A percentile compares a stretch with the other conserved stretches of the same genome.
Conservation (phyloP, 2,888 invertebrate species). For the Thecocarcelia acutangulata region DNA sequence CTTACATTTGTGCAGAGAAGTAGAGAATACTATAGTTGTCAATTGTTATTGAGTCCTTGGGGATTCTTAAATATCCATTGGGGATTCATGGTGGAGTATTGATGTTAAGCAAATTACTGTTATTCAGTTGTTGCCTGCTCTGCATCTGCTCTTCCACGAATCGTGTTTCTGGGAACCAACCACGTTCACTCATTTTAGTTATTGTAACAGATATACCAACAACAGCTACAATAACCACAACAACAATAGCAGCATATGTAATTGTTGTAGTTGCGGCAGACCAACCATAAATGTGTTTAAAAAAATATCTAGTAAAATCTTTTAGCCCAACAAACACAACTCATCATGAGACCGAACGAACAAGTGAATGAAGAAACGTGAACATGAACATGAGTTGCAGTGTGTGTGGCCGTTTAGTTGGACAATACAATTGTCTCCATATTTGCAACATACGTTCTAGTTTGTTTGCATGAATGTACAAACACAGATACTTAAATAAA, state of each 20-base stretch:
- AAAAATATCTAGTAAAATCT: constrained; percentile 54
- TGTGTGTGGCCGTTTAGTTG: constrained; percentile 46
- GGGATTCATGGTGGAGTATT: constrained; percentile 60
- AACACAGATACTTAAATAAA: too few species aligned
- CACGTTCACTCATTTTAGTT: not conserved
- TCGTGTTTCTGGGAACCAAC: not conserved
- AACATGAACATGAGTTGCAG: not conserved
- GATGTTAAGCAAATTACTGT: constrained; percentile 62
- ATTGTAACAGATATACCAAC: constrained; percentile 23
- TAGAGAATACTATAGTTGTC: constrained; percentile 47
- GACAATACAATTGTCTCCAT: constrained; percentile 20
- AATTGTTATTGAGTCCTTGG: constrained; percentile 65
- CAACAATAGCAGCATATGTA: not conserved
- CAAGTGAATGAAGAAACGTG: not conserved
- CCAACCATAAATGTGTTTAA: constrained; percentile 56
- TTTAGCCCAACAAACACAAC: constrained; percentile 24
- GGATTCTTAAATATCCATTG: constrained; percentile 64
- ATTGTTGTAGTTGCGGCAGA: constrained; percentile 53
- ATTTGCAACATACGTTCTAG: constrained; percentile 9
- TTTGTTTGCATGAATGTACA: not conserved
- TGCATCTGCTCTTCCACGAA: not conserved
- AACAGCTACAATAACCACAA: not conserved
- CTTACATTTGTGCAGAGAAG: too few species aligned
- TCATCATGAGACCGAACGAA: not conserved
- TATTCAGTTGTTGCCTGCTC: constrained; percentile 5